Evolutionary conservation across 1,140 invertebrate genomes (phyloP).

Genomic region (Mercenaria mercenaria): DNA sequence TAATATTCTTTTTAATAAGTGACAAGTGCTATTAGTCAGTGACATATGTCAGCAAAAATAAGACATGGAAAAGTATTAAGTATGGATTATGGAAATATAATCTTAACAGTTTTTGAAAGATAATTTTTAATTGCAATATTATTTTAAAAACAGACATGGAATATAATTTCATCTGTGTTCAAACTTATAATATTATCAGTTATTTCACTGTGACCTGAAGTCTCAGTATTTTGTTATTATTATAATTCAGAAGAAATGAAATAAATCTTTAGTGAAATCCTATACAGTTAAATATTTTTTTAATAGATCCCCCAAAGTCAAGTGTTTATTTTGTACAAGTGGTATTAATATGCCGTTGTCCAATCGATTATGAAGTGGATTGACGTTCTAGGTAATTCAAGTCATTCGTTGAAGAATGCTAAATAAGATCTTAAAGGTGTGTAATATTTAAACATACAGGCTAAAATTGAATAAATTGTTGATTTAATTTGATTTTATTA

Average conservation of each 20-base stretch:
- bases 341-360: neutral
- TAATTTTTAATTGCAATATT: too few relatives aligned
- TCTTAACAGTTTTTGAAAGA: too few relatives aligned
- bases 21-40: too few relatives aligned
- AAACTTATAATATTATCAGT: too few relatives aligned
- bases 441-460: slow-evolving; percentile 9
- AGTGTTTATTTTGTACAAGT: neutral
- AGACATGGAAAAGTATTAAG: too few relatives aligned
- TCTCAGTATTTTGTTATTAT: neutral
- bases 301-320: slow-evolving; percentile 11
- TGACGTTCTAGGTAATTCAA: neutral
- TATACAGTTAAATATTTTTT: slow-evolving; percentile 26
- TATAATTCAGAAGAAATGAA: slow-evolving; percentile 9
- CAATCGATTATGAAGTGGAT: neutral
- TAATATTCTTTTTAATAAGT: too few relatives aligned
- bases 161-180: too few relatives aligned
- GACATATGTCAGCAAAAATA: too few relatives aligned
- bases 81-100: too few relatives aligned
- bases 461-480: slow-evolving; percentile 13
- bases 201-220: neutral
- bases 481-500: neutral
- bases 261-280: slow-evolving; percentile 28
- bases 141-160: too few relatives aligned
- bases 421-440: neutral
- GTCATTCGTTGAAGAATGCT: neutral